Conservation (phyloP, 2,888 invertebrate genomes). For the Apotomis capreana region DNA sequence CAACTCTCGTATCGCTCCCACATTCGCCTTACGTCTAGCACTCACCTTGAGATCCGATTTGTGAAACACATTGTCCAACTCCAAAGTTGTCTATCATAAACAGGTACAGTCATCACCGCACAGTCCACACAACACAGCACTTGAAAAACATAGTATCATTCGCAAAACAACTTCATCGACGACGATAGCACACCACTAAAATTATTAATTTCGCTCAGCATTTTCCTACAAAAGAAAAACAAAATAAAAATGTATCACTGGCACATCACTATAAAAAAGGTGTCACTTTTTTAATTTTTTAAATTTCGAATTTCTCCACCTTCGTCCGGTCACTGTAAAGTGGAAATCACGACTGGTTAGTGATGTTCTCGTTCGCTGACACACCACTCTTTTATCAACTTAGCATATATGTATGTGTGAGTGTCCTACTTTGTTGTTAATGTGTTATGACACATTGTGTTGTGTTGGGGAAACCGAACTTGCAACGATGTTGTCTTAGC, state of each 20-base stretch:
- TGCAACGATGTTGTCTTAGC: slow-evolving; percentile 45
- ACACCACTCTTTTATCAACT: slow-evolving; percentile 65
- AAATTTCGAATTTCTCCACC: slow-evolving; percentile 78
- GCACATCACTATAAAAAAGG: slow-evolving; percentile 64
- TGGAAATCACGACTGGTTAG: slow-evolving; percentile 82
- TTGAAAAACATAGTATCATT: slow-evolving; percentile 80
- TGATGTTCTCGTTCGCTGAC: slow-evolving; percentile 60
- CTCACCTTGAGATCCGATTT: slow-evolving; percentile 42
- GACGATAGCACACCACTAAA: slow-evolving; percentile 82
- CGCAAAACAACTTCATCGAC: slow-evolving; percentile 82
- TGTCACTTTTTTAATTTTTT: slow-evolving; percentile 49
- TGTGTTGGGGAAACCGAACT: slow-evolving; percentile 52
- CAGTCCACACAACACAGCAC: slow-evolving; percentile 78
- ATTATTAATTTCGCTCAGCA: slow-evolving; percentile 82
- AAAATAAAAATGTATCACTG: slow-evolving; percentile 69
- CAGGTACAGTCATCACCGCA: slow-evolving; percentile 61
- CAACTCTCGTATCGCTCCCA: neutral
- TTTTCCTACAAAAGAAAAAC: slow-evolving; percentile 83
- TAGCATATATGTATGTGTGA: slow-evolving; percentile 64
- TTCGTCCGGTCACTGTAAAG: slow-evolving; percentile 83
- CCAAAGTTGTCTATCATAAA: slow-evolving; percentile 18
- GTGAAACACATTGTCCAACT: slow-evolving; percentile 32
- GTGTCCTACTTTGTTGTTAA: slow-evolving; percentile 57
- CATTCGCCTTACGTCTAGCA: slow-evolving; percentile 29
- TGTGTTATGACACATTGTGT: slow-evolving; percentile 48